Conservation (phyloP, 2,888 invertebrate genomes). For the Cephus spinipes region DNA sequence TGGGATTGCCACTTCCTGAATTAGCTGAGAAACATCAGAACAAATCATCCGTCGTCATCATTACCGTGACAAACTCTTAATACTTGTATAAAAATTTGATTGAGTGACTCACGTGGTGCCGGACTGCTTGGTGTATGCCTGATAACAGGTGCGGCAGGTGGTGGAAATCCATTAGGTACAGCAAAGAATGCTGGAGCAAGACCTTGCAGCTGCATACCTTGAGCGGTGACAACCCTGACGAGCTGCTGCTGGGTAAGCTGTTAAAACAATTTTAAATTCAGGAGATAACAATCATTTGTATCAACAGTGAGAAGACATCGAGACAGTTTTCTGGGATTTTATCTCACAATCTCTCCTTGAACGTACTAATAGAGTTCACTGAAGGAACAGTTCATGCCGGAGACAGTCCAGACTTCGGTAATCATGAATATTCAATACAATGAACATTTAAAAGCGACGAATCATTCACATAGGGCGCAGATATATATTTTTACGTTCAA, state of each 20-base stretch:
- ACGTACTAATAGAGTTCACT: neutral
- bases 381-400: neutral
- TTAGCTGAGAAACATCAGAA: conserved; percentile 45
- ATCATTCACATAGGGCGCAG: neutral
- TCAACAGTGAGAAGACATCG: neutral
- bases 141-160: conserved; percentile 61
- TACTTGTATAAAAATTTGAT: neutral
- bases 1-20: conserved; percentile 56
- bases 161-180: conserved; percentile 63
- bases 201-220: conserved; percentile 71
- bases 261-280: conserved; percentile 29
- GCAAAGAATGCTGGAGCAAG: conserved; percentile 64
- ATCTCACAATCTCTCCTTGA: neutral
- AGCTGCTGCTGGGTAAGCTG: conserved; percentile 69
- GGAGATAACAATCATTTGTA: neutral
- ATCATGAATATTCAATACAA: neutral
- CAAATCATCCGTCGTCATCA: neutral
- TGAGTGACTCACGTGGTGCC: conserved; percentile 57
- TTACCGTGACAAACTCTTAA: neutral
- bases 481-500: neutral
- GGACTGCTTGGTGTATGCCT: conserved; percentile 64
- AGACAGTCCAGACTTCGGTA: neutral
- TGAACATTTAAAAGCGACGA: neutral
- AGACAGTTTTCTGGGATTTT: neutral
- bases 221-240: conserved; percentile 73